These are phyloP conservation scores for Andrena flavipes DNA, from an alignment of 2,888 invertebrate genomes.

Conservation along the genomic window DNA sequence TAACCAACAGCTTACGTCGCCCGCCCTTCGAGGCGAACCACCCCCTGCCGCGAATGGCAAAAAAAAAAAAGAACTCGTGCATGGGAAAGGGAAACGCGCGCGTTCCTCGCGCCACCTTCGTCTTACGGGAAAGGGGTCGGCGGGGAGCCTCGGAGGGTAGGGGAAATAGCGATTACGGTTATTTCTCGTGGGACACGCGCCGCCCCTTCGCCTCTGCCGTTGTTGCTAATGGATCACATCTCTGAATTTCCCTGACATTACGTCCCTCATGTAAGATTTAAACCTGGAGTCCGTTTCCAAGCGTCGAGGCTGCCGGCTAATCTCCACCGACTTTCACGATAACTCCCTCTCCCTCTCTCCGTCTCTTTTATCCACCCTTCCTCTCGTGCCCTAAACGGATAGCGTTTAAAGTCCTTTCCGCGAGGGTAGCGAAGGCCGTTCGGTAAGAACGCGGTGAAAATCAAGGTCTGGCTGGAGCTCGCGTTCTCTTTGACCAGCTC, in stretches of 20 bases:
- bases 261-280: constrained; percentile 79
- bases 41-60: constrained; percentile 23
- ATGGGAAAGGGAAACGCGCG: constrained; percentile 8
- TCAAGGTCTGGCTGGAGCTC: background rate
- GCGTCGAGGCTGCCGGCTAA: constrained; percentile 66
- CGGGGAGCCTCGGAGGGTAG: constrained; percentile 34
- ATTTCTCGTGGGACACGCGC: constrained; percentile 79
- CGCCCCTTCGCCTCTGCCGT: constrained; percentile 60
- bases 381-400: background rate
- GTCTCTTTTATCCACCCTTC: background rate
- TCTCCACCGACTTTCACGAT: constrained; percentile 65
- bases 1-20: constrained; percentile 39
- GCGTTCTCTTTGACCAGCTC: background rate
- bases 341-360: constrained; percentile 44
- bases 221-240: constrained; percentile 80
- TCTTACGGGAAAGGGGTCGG: background rate
- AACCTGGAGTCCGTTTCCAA: constrained; percentile 66
- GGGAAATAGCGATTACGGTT: constrained; percentile 80
- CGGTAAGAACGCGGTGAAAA: background rate
- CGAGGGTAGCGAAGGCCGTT: background rate
- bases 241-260: constrained; percentile 80
- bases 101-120: background rate
- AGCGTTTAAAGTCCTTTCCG: background rate
- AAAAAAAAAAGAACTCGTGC: too few relatives aligned
- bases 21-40: constrained; percentile 1